Conservation (phyloP, 2,888 invertebrate species). For the Hirtodrosophila trivittata region DNA sequence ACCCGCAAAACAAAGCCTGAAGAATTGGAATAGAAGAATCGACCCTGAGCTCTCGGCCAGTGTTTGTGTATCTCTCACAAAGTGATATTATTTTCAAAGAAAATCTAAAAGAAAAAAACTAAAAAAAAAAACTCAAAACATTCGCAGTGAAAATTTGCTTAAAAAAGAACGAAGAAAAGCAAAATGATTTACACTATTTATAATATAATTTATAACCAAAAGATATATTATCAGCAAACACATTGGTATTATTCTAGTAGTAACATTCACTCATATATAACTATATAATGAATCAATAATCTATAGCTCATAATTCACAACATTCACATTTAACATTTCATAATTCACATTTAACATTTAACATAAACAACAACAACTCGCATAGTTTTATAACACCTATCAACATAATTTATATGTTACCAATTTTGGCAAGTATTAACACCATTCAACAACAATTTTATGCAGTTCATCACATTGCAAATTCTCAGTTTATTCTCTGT, state of each 20-base stretch:
- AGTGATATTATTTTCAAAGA: slow-evolving; percentile 79
- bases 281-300: no score
- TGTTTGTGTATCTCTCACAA: slow-evolving; percentile 35
- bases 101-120: slow-evolving; percentile 43
- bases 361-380: slow-evolving; percentile 41
- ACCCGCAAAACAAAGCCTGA: slow-evolving; percentile 12
- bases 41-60: slow-evolving; percentile 18
- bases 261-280: slow-evolving; percentile 38
- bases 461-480: slow-evolving; percentile 19
- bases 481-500: slow-evolving; percentile 15
- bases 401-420: slow-evolving; percentile 41
- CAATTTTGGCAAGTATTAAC: slow-evolving; percentile 44
- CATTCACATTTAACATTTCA: slow-evolving; percentile 31
- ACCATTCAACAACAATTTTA: not conserved
- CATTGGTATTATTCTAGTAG: slow-evolving; percentile 25
- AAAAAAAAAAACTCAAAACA: slow-evolving; percentile 57
- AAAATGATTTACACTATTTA: slow-evolving; percentile 43
- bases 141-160: slow-evolving; percentile 51
- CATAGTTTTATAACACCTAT: slow-evolving; percentile 48
- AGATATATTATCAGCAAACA: slow-evolving; percentile 21
- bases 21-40: not conserved
- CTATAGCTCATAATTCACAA: slow-evolving; percentile 37
- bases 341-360: slow-evolving; percentile 30
- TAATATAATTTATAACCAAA: slow-evolving; percentile 61
- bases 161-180: slow-evolving; percentile 15